Conservation (phyloP, 1,140 invertebrate genomes). For the Wasmannia auropunctata region DNA sequence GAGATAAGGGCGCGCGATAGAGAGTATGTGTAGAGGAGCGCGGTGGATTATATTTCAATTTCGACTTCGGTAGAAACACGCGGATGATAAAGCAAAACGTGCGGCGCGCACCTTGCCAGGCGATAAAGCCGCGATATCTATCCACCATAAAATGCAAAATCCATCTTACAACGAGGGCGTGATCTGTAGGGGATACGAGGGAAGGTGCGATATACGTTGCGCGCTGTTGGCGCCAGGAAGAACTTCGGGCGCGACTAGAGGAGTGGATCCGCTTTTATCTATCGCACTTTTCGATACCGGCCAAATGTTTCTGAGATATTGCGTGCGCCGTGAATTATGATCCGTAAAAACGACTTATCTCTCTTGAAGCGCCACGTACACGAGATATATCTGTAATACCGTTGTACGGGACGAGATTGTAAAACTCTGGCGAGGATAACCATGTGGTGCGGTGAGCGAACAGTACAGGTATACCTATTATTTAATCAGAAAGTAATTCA, state of each 20-base stretch:
- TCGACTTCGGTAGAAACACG: constrained; percentile 27
- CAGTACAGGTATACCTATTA: not conserved
- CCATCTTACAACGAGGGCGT: constrained; percentile 30
- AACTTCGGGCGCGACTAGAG: not conserved
- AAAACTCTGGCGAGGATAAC: not conserved
- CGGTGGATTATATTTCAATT: constrained; percentile 64
- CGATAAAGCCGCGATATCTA: constrained; percentile 54
- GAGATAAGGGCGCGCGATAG: constrained; percentile 33
- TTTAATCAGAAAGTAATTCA: constrained; percentile 6
- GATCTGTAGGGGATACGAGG: constrained; percentile 37
- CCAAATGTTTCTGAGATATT: constrained; percentile 48
- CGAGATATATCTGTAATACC: constrained; percentile 2
- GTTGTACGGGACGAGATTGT: not conserved
- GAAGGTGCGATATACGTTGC: constrained; percentile 18
- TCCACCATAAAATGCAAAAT: constrained; percentile 53
- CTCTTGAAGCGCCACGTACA: not conserved
- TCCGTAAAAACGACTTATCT: constrained; percentile 38
- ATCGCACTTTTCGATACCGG: constrained; percentile 51
- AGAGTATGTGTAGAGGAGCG: not conserved
- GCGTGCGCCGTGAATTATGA: constrained; percentile 33
- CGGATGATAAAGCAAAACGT: constrained; percentile 36
- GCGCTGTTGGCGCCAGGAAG: not conserved
- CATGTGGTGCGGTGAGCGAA: not conserved
- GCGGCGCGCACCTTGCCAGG: not conserved
- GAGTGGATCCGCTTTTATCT: constrained; percentile 46